phyloP scores from a whole-genome alignment of 2,113 vertebrate species.

The Siniperca chuatsi region DNA sequence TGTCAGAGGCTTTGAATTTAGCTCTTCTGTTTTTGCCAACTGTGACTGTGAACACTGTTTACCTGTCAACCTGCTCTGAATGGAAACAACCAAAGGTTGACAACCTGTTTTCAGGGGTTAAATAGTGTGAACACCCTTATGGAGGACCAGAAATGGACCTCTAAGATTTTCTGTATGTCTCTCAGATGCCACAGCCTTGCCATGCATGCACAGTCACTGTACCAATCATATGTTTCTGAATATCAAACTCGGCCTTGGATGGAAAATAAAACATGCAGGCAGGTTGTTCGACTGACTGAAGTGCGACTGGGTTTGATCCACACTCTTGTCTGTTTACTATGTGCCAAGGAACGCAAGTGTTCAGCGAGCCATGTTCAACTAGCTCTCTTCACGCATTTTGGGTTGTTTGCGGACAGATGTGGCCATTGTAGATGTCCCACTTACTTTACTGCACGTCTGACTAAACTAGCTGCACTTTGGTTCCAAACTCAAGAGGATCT shows the following conservation, averaged over 20 bases:
- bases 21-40: slow-evolving; percentile 38
- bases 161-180: background rate
- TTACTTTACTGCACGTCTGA: slow-evolving; percentile 1
- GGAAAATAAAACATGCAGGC: background rate
- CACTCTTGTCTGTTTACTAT: slow-evolving; percentile 62
- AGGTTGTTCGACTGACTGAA: background rate
- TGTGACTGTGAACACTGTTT: slow-evolving; percentile 47
- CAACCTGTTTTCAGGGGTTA: background rate
- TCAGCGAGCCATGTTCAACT: slow-evolving; percentile 34
- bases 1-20: background rate
- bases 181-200: slow-evolving; percentile 4
- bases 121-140: background rate
- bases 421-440: slow-evolving; percentile 28
- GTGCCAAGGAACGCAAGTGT: slow-evolving; percentile 81
- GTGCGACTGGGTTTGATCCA: background rate
- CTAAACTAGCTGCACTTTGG: slow-evolving; percentile 14
- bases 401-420: slow-evolving; percentile 32
- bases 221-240: background rate
- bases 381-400: background rate
- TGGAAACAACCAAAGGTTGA: slow-evolving; percentile 2
- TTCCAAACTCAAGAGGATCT: background rate
- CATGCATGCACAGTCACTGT: slow-evolving; percentile 7
- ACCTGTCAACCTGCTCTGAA: slow-evolving; percentile 12
- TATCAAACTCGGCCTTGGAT: background rate
- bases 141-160: background rate